A percentile compares a stretch with the other conserved stretches of the same genome.
phyloP scores from a whole-genome alignment of 2,113 vertebrate genomes.

The Origma solitaria region DNA sequence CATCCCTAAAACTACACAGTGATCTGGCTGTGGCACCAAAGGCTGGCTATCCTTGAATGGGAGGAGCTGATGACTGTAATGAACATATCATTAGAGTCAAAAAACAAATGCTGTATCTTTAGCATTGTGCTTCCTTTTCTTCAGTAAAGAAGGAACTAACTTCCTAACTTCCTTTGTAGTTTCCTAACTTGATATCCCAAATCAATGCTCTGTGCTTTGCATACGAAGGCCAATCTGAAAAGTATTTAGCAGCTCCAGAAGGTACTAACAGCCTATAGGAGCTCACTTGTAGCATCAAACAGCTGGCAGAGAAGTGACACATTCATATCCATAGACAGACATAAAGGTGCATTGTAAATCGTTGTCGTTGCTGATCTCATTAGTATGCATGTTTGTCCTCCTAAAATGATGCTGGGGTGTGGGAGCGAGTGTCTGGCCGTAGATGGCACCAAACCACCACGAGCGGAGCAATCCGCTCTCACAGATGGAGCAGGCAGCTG shows the following conservation, averaged over 20 bases:
- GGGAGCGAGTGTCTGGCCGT: background rate
- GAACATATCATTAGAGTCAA: accelerated
- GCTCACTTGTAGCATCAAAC: background rate
- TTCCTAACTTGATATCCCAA: background rate
- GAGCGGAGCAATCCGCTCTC: background rate
- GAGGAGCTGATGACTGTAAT: background rate
- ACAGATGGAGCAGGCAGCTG: background rate
- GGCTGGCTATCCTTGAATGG: background rate
- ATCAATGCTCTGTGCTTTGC: background rate
- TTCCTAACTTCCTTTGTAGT: background rate
- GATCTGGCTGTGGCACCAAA: background rate
- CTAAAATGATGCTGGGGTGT: background rate
- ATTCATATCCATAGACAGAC: background rate
- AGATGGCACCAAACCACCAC: conserved; percentile 56
- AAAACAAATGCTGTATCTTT: background rate
- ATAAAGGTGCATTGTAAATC: background rate
- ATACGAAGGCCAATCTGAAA: background rate
- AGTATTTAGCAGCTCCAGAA: background rate
- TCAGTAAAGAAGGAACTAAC: background rate
- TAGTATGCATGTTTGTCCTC: background rate
- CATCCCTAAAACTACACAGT: background rate
- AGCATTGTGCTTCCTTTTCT: accelerated
- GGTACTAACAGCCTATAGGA: background rate
- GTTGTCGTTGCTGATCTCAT: background rate
- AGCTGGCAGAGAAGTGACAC: background rate